Evolutionary conservation across 1,140 invertebrate genomes (phyloP), one percentile per base, ranked within the genome.

Genomic region (Camponotus pennsylvanicus): DNA sequence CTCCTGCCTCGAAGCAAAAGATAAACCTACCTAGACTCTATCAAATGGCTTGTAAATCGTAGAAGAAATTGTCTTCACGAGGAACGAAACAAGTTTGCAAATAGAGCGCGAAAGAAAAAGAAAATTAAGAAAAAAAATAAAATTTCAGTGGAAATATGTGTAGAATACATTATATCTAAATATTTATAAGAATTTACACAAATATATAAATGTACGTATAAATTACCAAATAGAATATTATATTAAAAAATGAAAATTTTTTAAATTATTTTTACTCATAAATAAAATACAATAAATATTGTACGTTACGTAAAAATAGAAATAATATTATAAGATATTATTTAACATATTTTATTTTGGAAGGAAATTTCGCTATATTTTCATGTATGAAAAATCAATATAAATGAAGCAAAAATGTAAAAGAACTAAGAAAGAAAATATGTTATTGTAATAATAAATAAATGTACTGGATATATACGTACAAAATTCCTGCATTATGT

Each of bases 361-460:
- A 52, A 18, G 49, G 7, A 59, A 59, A 42, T 76, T 45, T 1
- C 27, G 6, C 64, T 45, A 63, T 64, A 63, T 45, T 9, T 32
- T 42, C 7, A 11, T 55, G 27, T 42, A 63, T 40, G 3, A 8
- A 15, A 32, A 49, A 9, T 42, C 45, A 27, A 63, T 45, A 45
- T 40, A 77, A 77, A 42, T 75, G 32, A 3, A n/a, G 18, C 9
- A 64, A 13, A 77, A 40, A 77, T n/a, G 9, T 77, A 27, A 64
- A 42, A 45, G 0, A 27, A 18, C 7, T 76, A 15, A 61, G 63
- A 63, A 18, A 8, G 3, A 40, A 40, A 63, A 11, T 42, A 11
- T 27, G 3, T 59, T 21, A 1, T 63, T 77, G 6, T 61, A 63
- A 42, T 75, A 15, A 6, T 1, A 77, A 21, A 61, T 61, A 40